Base-by-base conservation (phyloP, 2,797 vertebrate species). In the Neosilurus hyrtlii region DNA sequence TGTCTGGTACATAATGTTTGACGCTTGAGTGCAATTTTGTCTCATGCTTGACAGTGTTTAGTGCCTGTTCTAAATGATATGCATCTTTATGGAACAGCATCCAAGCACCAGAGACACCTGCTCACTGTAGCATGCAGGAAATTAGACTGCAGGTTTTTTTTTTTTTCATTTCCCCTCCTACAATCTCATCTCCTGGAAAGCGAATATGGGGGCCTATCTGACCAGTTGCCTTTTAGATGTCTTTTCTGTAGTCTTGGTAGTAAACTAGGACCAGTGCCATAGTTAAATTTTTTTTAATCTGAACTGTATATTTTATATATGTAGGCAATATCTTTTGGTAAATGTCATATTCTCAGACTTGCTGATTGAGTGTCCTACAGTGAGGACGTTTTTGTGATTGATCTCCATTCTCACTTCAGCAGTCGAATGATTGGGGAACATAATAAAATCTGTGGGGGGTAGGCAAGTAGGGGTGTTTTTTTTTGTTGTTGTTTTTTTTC, bases 161-260 rank as follows among this genome's bases (percentile, higher is more conserved):
- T 95, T 95, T 95, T 94, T 95, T 95, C 94, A 95, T 95, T 95
- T 95, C 93, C 93, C 86, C 80, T 82, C 87, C 86, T 85, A 86
- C 91, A 92, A 92, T 93, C 67, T 61, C 11, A 9, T 73, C 62
- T 75, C 20, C 88, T 90, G 83, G 90, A 91, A 92, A 93, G 91
- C 91, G 90, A 94, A 94, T 92, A 89, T 91, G 89, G 88, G 85
- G 89, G 92, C 83, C 91, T 88, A 89, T 85, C 73, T 83, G 84
- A 79, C 84, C 86, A 72, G 70, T 85, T 80, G 91, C 93, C 61
- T 80, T 52, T 94, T 93, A 92, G 90, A 93, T 94, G 90, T 92
- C 89, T 90, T 90, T 89, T 89, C 87, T 89, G 87, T 84, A 80
- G 82, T 84, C 80, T 54, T 56, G 79, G 85, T 82, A 87, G 87